A percentile compares a stretch with the other conserved stretches of the same genome.
Evolutionary conservation across 2,888 invertebrate species (phyloP).

Genomic region (Lagria hirta): DNA sequence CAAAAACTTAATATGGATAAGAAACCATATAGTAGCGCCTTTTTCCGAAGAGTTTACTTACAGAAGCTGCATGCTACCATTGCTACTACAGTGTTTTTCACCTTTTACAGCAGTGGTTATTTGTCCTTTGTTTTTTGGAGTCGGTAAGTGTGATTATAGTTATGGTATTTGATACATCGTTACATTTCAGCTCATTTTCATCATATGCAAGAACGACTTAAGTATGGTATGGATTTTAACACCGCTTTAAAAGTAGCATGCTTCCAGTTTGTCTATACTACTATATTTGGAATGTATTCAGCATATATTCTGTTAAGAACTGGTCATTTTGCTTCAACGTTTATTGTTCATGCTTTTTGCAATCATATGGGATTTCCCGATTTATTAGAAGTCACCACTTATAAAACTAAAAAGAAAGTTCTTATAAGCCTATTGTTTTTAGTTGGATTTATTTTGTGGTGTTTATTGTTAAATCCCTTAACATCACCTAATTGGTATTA

Average conservation of each 20-base stretch:
- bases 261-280: conserved; percentile 90
- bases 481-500: conserved; percentile 63
- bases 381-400: conserved; percentile 69
- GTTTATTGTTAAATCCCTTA: conserved; percentile 70
- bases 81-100: conserved; percentile 79
- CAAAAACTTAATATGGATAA: conserved; percentile 77
- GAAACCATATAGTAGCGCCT: conserved; percentile 89
- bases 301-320: conserved; percentile 89
- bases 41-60: conserved; percentile 95
- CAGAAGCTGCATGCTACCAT: conserved; percentile 91
- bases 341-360: conserved; percentile 90
- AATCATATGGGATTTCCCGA: conserved; percentile 97
- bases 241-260: conserved; percentile 72
- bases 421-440: conserved; percentile 69
- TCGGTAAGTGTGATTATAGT: conserved; percentile 55
- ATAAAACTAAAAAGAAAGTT: conserved; percentile 59
- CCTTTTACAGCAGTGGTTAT: conserved; percentile 76
- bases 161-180: conserved; percentile 4
- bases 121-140: conserved; percentile 89
- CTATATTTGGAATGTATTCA: conserved; percentile 91
- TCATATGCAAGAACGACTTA: conserved; percentile 81
- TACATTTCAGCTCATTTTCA: conserved; percentile 78
- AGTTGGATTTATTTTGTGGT: conserved; percentile 77
- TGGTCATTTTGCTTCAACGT: conserved; percentile 85
- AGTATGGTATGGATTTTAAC: conserved; percentile 68